Evolutionary conservation across 2,113 vertebrate species (phyloP), one percentile per base, ranked within the genome.

Genomic region (Dolichotis patagonum): DNA sequence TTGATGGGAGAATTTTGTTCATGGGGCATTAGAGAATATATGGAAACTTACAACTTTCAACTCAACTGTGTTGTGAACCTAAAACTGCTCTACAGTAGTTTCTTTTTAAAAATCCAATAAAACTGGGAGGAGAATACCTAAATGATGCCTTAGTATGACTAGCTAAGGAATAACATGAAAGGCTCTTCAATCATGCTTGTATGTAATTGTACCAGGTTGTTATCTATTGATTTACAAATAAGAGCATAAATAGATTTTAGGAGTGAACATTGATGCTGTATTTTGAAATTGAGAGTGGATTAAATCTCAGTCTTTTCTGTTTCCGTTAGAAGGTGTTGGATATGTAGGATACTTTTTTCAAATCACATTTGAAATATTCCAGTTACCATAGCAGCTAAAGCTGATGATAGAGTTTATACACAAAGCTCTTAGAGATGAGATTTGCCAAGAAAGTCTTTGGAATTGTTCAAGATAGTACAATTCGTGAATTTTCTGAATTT

Each of bases 331-430:
- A 96, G 84, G 97, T 85, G 83, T 58, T 97, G 94, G 87, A 38
- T 98, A 78, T 96, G 65, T 97, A 96, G 94, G 84, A 85, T 98
- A 96, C 49, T 98, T 85, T 60, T 95, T 98, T 98, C 96, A 97
- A 97, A 98, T 98, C 96, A 98, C 98, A 98, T 98, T 98, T 73
- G 97, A 98, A 98, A 98, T 98, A 98, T 98, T 97, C 97, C 43
- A 67, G 98, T 98, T 99, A 96, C 98, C 98, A 99, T 98, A 97
- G 98, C 95, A 98, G 95, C 98, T 71, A 13, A 96, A 97, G 94
- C 93, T 97, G 98, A 97, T 98, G 96, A 97, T 98, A 96, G 96
- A 96, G 98, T 98, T 98, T 98, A 98, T 96, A 98, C 97, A 97
- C 97, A 97, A 92, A 97, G 54, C 95, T 97, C 96, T 98, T 80